Base-by-base conservation (phyloP, 1,140 invertebrate genomes). In the Hyposmocoma kahamanoa region DNA sequence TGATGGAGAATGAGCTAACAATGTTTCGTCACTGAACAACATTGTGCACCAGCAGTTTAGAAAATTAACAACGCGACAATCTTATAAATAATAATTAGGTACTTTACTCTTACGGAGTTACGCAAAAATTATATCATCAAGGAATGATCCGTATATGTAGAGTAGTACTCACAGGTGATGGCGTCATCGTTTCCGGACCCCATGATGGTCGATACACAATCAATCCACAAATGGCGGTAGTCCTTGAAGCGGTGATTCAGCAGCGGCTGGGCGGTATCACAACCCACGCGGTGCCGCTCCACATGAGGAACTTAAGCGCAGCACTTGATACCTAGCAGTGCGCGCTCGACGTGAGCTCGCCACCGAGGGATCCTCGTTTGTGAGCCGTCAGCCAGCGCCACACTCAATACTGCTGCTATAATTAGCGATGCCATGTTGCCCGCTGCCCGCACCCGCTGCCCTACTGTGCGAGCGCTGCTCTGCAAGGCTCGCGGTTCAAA, bases 341-440 rank as follows among this genome's bases (percentile, higher is more conserved):
- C 20, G 34, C 49, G 26, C 48, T 42, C 42, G 56, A 70, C 75
- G 75, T 77, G 62, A 73, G 60, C 64, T 53, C 68, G 59, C 58
- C 55, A 26, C 62, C 41, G 58, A 47, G 58, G 55, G 54, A 59
- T 62, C 50, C 53, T 45, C 50, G 67, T 64, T 72, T 67, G 56
- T 78, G 77, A 69, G 57, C 61, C 18, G 8, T 11, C 13, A 21
- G 3, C 11, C 38, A 9, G 50, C 20, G 42, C 51, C 48, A 47
- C 59, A 6, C 66, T 52, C 58, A 56, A 44, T 48, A 69, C 63
- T 42, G 59, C 49, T 52, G 58, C 73, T 80, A 80, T 70, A 73
- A 64, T 73, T 80, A 80, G 76, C 66, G 38, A 62, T 59, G 50
- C 61, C 55, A 51, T 45, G 59, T 54, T 49, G 51, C 44, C 30